Evolutionary conservation across 2,113 vertebrate species (phyloP).

Genomic region (Gambusia holbrooki): DNA sequence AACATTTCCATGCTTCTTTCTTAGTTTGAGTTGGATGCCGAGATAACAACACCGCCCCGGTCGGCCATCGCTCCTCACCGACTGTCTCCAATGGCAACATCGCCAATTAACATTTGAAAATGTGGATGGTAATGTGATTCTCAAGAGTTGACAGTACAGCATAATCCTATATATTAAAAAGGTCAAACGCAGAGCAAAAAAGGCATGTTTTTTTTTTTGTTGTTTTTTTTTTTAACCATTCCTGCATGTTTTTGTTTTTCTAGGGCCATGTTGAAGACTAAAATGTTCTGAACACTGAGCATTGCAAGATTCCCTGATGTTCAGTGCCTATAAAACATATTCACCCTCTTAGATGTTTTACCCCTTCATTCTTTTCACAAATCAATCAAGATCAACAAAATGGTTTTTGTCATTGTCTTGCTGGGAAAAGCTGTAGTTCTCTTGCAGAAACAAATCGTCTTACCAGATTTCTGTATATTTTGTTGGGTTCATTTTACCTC

Average conservation of each 20-base stretch:
- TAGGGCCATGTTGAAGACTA: background rate
- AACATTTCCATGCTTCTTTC: slow-evolving; percentile 24
- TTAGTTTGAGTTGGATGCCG: slow-evolving; percentile 27
- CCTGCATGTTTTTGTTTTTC: background rate
- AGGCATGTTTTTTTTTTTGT: background rate
- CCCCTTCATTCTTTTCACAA: too few species aligned
- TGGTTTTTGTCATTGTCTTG: too few species aligned
- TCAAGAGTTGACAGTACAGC: background rate
- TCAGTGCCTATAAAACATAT: too few species aligned
- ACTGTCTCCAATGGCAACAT: slow-evolving; percentile 21
- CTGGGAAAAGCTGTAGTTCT: too few species aligned
- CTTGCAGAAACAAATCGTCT: too few species aligned
- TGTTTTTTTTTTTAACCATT: background rate
- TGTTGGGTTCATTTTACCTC: too few species aligned
- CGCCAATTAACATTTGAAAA: too few species aligned
- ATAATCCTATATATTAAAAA: background rate
- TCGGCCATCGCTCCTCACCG: background rate
- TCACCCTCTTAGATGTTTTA: too few species aligned
- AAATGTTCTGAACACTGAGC: background rate
- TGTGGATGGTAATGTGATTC: too few species aligned
- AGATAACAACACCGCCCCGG: slow-evolving; percentile 32
- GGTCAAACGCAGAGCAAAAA: background rate
- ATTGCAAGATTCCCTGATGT: background rate
- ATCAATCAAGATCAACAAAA: too few species aligned
- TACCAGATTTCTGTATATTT: too few species aligned